phyloP scores from a whole-genome alignment of 37 sponge, comb jelly and placozoan species.

The Beroe ovata region DNA sequence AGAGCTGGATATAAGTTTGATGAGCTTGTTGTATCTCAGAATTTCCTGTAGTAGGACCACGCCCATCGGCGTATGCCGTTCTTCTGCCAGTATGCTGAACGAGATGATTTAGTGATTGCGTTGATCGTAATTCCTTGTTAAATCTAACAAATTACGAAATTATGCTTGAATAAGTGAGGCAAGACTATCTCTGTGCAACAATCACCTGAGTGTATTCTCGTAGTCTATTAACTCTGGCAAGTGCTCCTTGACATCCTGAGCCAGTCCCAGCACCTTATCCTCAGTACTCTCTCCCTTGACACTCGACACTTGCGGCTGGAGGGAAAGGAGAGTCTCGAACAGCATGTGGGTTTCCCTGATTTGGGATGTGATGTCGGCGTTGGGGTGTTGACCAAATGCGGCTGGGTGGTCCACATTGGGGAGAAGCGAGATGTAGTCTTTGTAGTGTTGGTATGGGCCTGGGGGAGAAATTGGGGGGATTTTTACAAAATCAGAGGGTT shows the following conservation, averaged over 20 bases:
- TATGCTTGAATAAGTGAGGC: too few relatives aligned
- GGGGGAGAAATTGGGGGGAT: background rate
- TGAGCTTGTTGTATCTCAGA: conserved; percentile 91
- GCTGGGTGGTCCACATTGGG: conserved; percentile 95
- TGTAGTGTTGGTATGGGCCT: conserved; percentile 66
- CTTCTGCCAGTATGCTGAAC: conserved; percentile 57
- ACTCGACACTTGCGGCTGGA: conserved; percentile 93
- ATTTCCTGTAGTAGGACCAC: conserved; percentile 73
- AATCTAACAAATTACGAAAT: too few relatives aligned
- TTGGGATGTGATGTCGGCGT: conserved; percentile 99
- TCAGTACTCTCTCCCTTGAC: conserved; percentile 91
- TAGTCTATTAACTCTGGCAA: conserved; percentile 93
- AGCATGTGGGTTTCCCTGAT: conserved; percentile 96
- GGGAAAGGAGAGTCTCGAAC: conserved; percentile 93
- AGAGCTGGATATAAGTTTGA: conserved; percentile 80
- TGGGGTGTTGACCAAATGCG: conserved; percentile 98
- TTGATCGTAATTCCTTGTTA: too few relatives aligned
- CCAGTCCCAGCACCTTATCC: conserved; percentile 92
- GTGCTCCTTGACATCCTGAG: conserved; percentile 89
- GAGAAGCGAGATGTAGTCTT: conserved; percentile 90
- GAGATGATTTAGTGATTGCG: too few relatives aligned
- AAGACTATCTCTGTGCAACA: too few relatives aligned
- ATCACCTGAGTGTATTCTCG: conserved; percentile 75
- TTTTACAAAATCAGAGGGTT: too few relatives aligned
- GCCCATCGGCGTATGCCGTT: conserved; percentile 32